These are phyloP conservation scores for Tinea semifulvella DNA, from an alignment of 2,888 invertebrate species.

Conservation along the genomic window DNA sequence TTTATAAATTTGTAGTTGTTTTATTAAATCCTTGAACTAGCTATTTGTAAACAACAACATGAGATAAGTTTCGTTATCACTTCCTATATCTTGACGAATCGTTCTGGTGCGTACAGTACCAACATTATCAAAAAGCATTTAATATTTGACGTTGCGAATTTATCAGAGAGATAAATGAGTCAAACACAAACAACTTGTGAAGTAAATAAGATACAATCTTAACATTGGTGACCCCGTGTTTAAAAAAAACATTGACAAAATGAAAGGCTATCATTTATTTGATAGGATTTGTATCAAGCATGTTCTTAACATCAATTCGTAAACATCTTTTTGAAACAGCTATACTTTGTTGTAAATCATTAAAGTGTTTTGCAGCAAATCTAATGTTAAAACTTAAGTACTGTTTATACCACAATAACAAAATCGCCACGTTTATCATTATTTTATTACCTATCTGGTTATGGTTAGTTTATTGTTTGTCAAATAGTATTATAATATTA, in stretches of 20 bases:
- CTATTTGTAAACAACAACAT: slow-evolving; percentile 12
- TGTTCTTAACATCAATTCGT: too few relatives aligned
- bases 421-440: too few relatives aligned
- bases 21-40: slow-evolving; percentile 10
- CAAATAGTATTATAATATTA: slow-evolving; percentile 3
- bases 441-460: too few relatives aligned
- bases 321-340: too few relatives aligned
- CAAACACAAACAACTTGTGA: slow-evolving; percentile 12
- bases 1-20: slow-evolving; percentile 1
- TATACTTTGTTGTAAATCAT: too few relatives aligned
- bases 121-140: neutral
- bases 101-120: neutral
- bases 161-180: slow-evolving; percentile 27
- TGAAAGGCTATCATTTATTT: neutral
- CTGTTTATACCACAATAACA: too few relatives aligned
- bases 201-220: slow-evolving; percentile 8
- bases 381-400: too few relatives aligned
- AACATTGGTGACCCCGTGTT: neutral
- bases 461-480: too few relatives aligned
- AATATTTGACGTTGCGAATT: slow-evolving; percentile 32
- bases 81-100: slow-evolving; percentile 11
- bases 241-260: neutral
- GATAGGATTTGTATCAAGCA: too few relatives aligned
- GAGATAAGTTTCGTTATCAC: slow-evolving; percentile 4
- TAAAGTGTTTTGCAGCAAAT: too few relatives aligned